These are phyloP conservation scores for Fregetta grallaria DNA, from an alignment of 2,113 vertebrate genomes.

Conservation along the genomic window DNA sequence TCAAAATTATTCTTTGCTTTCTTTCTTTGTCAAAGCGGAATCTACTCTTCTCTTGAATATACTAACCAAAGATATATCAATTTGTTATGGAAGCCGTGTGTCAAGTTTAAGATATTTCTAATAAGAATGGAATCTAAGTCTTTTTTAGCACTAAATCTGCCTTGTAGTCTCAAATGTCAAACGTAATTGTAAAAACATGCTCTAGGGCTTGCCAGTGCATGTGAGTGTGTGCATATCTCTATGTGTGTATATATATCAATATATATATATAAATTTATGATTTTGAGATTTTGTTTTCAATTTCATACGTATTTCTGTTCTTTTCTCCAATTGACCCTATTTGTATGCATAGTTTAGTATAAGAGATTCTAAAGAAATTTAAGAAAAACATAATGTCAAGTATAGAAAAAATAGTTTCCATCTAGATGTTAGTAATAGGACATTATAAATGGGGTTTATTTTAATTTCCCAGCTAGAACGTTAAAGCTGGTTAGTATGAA, in stretches of 20 bases:
- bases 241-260: neutral
- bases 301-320: neutral
- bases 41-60: neutral
- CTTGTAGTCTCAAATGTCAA: neutral
- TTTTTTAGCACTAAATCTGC: neutral
- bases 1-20: neutral
- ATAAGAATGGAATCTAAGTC: neutral
- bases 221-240: neutral
- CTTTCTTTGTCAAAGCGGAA: neutral
- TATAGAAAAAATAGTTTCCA: neutral
- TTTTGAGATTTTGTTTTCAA: neutral
- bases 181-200: slow-evolving; percentile 10
- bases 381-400: neutral
- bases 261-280: neutral
- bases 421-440: neutral
- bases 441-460: neutral
- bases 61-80: neutral
- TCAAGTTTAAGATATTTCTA: neutral
- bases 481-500: neutral
- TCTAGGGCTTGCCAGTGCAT: neutral
- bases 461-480: neutral
- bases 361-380: neutral
- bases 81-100: neutral
- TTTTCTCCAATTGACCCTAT: neutral
- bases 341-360: neutral